These are phyloP conservation scores for Cephus cinctus DNA, from an alignment of 1,140 invertebrate species.

Conservation along the genomic window DNA sequence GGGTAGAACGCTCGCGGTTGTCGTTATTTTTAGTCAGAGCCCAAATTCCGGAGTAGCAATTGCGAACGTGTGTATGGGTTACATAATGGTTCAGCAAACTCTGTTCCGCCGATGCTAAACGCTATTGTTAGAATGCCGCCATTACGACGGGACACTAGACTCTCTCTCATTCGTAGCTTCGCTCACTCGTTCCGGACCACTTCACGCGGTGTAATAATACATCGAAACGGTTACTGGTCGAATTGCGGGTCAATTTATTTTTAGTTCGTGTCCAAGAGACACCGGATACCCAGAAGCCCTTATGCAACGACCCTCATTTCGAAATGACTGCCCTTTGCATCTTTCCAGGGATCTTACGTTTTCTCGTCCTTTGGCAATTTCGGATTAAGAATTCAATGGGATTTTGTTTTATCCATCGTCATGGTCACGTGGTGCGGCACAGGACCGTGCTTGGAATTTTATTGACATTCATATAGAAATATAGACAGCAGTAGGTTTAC, in stretches of 20 bases:
- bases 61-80: constrained; percentile 18
- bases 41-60: constrained; percentile 5
- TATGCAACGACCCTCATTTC: not conserved
- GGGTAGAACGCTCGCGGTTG: not conserved
- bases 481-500: too few relatives aligned
- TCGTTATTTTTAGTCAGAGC: constrained; percentile 15
- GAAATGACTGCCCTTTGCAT: too few relatives aligned
- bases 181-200: constrained; percentile 15
- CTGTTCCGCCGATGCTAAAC: constrained; percentile 34
- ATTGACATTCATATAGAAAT: too few relatives aligned
- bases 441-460: too few relatives aligned
- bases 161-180: too few relatives aligned
- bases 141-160: not conserved
- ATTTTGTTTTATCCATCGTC: too few relatives aligned
- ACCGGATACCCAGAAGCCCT: not conserved
- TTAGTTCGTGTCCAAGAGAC: constrained; percentile 30
- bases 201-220: constrained; percentile 51
- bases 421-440: too few relatives aligned
- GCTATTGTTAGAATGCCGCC: constrained; percentile 48
- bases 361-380: too few relatives aligned
- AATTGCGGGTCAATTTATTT: constrained; percentile 54
- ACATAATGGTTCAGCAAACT: constrained; percentile 52
- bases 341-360: too few relatives aligned
- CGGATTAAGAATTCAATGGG: too few relatives aligned
- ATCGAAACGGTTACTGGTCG: constrained; percentile 45